Percentiles rank a stretch among this genome's conserved stretches.
phyloP scores from a whole-genome alignment of 2,113 vertebrate genomes.

The Sorex fumeus region DNA sequence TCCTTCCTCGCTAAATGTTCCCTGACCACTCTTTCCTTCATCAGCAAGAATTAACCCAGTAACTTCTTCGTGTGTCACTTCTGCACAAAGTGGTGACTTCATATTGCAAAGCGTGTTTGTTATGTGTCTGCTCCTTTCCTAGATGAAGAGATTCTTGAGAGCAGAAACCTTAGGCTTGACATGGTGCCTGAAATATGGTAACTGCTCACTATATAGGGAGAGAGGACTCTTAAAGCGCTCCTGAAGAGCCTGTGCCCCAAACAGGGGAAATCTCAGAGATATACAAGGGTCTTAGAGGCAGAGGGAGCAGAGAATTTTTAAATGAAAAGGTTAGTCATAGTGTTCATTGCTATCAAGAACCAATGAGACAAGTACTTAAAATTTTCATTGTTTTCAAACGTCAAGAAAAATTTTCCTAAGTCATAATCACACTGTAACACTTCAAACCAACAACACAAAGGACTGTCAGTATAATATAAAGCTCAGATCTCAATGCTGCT shows the following conservation, averaged over 20 bases:
- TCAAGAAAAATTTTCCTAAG: neutral
- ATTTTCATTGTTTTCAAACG: conserved; percentile 5
- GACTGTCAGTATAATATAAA: neutral
- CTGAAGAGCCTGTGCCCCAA: conserved; percentile 14
- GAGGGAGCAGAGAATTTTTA: neutral
- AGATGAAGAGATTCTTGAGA: neutral
- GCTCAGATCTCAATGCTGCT: too few relatives aligned
- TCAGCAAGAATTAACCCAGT: neutral
- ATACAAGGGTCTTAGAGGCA: neutral
- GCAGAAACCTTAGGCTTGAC: neutral
- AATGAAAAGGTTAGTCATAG: neutral
- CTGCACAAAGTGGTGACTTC: neutral
- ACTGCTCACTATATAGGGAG: neutral
- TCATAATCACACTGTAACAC: neutral
- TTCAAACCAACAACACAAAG: neutral
- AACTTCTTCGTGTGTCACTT: neutral
- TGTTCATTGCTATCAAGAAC: neutral
- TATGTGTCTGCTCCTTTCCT: neutral
- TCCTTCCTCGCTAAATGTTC: neutral
- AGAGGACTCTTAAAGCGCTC: neutral
- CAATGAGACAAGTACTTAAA: neutral
- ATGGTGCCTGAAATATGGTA: neutral
- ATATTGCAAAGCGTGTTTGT: neutral
- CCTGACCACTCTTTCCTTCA: neutral
- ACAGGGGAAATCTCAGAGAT: neutral